A percentile compares a stretch with the other conserved stretches of the same genome.
These are phyloP conservation scores for Heptranchias perlo DNA, from an alignment of 2,113 vertebrate genomes.

Conservation along the genomic window DNA sequence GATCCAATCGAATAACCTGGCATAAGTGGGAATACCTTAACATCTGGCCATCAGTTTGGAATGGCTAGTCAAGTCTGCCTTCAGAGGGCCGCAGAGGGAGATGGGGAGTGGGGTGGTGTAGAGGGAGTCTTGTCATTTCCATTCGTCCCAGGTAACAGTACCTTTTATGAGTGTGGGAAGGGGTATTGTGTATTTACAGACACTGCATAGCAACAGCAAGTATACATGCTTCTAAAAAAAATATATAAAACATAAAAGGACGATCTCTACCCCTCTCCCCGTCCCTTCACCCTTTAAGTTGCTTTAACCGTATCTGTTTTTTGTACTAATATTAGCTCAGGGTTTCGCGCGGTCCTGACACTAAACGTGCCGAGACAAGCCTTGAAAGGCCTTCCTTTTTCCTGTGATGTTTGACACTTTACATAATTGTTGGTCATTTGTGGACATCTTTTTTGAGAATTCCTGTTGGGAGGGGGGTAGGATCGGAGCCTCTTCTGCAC, in stretches of 20 bases:
- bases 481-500: neutral
- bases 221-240: neutral
- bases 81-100: neutral
- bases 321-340: constrained; percentile 25
- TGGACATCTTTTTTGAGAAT: neutral
- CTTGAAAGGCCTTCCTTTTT: neutral
- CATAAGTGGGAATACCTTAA: neutral
- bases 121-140: neutral
- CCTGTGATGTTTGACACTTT: neutral
- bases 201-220: neutral
- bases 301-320: neutral
- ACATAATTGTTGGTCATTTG: neutral
- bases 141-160: neutral
- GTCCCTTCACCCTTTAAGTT: neutral
- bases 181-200: neutral
- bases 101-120: no score
- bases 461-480: neutral
- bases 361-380: neutral
- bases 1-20: neutral
- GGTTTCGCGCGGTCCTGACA: neutral
- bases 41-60: neutral
- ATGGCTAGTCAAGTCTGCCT: neutral
- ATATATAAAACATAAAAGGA: neutral
- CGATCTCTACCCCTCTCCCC: neutral
- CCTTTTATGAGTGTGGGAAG: neutral